These are phyloP conservation scores for Brachyistius frenatus DNA, from an alignment of 2,113 vertebrate species.

Conservation along the genomic window DNA sequence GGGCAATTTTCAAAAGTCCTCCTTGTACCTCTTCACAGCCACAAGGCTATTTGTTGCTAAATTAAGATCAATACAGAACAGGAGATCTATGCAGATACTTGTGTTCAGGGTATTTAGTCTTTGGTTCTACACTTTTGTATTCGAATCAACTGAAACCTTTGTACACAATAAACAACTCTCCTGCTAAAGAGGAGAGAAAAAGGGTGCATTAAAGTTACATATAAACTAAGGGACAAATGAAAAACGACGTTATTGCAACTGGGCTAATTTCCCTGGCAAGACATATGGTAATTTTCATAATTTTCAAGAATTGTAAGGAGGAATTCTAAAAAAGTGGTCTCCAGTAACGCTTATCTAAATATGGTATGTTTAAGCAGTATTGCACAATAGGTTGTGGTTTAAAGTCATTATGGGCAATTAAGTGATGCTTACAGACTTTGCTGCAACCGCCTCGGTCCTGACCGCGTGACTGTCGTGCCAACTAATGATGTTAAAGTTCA, in stretches of 20 bases:
- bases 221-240: conserved; percentile 16
- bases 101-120: conserved; percentile 51
- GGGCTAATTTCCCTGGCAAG: background rate
- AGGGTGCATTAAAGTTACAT: conserved; percentile 20
- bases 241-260: background rate
- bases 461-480: no score
- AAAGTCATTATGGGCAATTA: no score
- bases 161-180: conserved; percentile 5
- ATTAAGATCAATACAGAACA: conserved; percentile 78
- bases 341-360: background rate
- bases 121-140: conserved; percentile 55
- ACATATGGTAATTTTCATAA: background rate
- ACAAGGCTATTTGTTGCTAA: conserved; percentile 67
- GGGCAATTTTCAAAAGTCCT: conserved; percentile 52
- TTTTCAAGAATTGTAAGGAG: background rate
- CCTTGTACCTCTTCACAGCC: conserved; percentile 32
- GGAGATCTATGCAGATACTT: conserved; percentile 68
- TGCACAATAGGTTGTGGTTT: conserved; percentile 4
- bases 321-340: background rate
- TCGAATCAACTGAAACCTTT: conserved; percentile 45
- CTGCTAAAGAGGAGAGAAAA: conserved; percentile 1
- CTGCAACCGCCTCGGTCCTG: no score
- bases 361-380: background rate
- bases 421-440: no score
- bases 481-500: no score